phyloP scores from a whole-genome alignment of 2,888 invertebrate genomes.

The Stramonita haemastoma region DNA sequence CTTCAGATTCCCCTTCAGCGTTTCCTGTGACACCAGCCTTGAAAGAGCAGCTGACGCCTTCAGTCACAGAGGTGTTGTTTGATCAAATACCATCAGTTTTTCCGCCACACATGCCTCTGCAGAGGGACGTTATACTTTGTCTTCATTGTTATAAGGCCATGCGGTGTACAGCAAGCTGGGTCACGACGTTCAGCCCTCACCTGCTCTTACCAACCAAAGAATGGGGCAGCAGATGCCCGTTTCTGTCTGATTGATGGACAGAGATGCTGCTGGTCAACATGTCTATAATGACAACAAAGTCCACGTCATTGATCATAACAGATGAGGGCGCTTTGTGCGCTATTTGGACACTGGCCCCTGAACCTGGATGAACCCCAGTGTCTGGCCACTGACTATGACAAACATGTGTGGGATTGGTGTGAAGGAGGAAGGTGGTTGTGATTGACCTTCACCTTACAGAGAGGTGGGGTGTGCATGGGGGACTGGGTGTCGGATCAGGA shows the following conservation, averaged over 20 bases:
- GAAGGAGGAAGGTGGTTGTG: slow-evolving; percentile 4
- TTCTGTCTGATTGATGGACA: not conserved
- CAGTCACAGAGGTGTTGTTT: not conserved
- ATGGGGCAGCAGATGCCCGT: not conserved
- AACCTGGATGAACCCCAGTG: not conserved
- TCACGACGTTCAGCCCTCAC: not conserved
- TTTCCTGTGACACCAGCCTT: not conserved
- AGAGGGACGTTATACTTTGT: slow-evolving; percentile 1
- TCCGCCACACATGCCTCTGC: not conserved
- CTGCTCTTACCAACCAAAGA: not conserved
- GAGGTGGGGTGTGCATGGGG: not conserved
- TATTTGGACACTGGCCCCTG: slow-evolving; percentile 6
- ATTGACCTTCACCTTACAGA: not conserved
- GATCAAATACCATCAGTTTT: not conserved
- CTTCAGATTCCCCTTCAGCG: no score
- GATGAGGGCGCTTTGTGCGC: not conserved
- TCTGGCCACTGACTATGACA: slow-evolving; percentile 23
- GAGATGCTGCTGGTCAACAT: not conserved
- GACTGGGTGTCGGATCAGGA: not conserved
- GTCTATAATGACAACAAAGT: not conserved
- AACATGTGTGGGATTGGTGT: slow-evolving; percentile 7
- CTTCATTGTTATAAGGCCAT: not conserved
- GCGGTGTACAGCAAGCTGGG: not conserved
- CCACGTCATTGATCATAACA: not conserved
- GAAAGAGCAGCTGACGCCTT: not conserved